These are phyloP conservation scores for Uria lomvia DNA, from an alignment of 2,113 vertebrate species.

Conservation along the genomic window DNA sequence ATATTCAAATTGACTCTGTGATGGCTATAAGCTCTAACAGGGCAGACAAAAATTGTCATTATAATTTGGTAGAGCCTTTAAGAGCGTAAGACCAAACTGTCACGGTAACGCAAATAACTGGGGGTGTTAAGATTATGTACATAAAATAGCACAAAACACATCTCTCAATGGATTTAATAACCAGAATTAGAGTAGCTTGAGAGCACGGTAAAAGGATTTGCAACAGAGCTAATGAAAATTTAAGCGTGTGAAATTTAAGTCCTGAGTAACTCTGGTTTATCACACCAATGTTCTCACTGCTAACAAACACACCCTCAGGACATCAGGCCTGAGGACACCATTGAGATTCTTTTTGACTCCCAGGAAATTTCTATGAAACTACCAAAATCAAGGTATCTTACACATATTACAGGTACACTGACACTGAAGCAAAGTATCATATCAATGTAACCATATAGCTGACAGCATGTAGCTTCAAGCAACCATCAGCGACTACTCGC, in stretches of 20 bases:
- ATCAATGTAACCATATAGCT: neutral
- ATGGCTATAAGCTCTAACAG: neutral
- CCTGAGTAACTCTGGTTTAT: neutral
- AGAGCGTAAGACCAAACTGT: neutral
- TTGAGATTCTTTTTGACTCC: neutral
- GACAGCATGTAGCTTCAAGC: neutral
- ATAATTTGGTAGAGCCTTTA: neutral
- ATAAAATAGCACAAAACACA: neutral
- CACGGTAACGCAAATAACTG: neutral
- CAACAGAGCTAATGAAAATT: neutral
- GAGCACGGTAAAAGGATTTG: neutral
- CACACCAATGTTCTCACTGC: neutral
- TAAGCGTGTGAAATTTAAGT: neutral
- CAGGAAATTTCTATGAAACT: neutral
- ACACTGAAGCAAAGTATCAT: neutral
- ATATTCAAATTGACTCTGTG: neutral
- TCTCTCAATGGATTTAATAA: neutral
- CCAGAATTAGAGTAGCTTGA: neutral
- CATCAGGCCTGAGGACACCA: neutral
- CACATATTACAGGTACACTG: neutral
- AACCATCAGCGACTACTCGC: rapidly evolving
- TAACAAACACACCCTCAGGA: rapidly evolving
- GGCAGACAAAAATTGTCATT: neutral
- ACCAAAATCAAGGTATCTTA: neutral
- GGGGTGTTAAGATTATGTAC: neutral